Evolutionary conservation across 2,888 invertebrate genomes (phyloP), one percentile per base, ranked within the genome.

Genomic region (Criorhina ranunculi): DNA sequence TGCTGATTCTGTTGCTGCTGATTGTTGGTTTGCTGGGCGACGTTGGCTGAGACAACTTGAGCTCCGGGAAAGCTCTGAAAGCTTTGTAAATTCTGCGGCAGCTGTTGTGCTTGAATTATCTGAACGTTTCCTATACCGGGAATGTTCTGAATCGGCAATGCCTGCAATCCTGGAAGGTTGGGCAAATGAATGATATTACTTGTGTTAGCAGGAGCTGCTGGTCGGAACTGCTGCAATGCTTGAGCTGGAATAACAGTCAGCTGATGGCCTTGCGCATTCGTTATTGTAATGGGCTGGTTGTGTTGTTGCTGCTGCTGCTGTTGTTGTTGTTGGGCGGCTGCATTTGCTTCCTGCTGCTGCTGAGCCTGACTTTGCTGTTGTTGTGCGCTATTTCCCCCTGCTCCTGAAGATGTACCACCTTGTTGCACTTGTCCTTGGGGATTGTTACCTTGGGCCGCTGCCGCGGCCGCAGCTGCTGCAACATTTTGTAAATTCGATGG

Each of bases 91-190:
- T 91, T 91, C 9, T 91, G 90, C 6, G 91, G 91, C 86, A 92
- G 90, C 77, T 91, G 92, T 67, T 92, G 93, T 77, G 90, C 93
- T 88, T 92, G 93, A 88, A 91, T 91, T 24, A 90, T 90, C 92
- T 97, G 97, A 12, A 97, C 96, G 87, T 96, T 96, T 3, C 96
- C 95, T 53, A 96, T 89, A 1, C 97, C 97, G 78, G 96, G 95
- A 86, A 96, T 94, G 87, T 96, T 95, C 90, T 96, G 96, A 82
- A 96, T 94, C 5, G 95, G 95, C 89, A 96, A 94, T 37, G 96
- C 93, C 89, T 95, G 95, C 5, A 95, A 82, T 0, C 89, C 88
- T 0, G 90, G 89, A 62, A 92, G 81, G 67, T 91, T 91, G 85
- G 91, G 91, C 87, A 89, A 89, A 86, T 90, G 90, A 35, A 90